Evolutionary conservation across 2,797 vertebrate genomes (phyloP).

Genomic region (Simalia tracyae): DNA sequence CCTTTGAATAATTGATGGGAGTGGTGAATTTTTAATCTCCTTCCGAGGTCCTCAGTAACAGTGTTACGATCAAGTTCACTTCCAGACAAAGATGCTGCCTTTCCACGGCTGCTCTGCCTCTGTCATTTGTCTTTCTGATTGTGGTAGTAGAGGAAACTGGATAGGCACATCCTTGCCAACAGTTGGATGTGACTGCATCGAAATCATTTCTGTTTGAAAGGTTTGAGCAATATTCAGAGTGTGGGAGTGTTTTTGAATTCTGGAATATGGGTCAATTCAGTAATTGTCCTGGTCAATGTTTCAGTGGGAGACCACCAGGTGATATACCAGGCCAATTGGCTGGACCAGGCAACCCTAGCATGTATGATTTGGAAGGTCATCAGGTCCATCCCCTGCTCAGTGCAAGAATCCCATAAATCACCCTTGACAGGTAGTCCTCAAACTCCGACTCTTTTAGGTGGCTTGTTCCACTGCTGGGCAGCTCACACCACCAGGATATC

Average conservation of each 20-base stretch:
- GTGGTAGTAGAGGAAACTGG: not conserved
- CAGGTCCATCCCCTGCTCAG: not conserved
- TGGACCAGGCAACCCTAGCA: not conserved
- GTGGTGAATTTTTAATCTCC: not conserved
- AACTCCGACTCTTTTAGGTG: not conserved
- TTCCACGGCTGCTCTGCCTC: not conserved
- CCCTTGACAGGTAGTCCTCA: not conserved
- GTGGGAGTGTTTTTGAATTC: not conserved
- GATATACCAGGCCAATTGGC: not conserved
- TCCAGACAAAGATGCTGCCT: not conserved
- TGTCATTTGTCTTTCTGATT: not conserved
- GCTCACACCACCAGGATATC: not conserved
- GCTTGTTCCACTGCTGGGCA: not conserved
- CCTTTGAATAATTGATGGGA: not conserved
- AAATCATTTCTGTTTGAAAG: not conserved
- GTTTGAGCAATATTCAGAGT: not conserved
- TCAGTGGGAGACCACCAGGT: not conserved
- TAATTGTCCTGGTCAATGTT: not conserved
- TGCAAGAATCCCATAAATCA: not conserved
- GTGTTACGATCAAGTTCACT: not conserved
- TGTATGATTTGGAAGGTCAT: not conserved
- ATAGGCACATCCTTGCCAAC: not conserved
- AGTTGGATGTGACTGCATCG: not conserved
- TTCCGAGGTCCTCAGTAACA: not conserved
- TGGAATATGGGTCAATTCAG: not conserved